Base-by-base conservation (phyloP, 2,888 invertebrate genomes). In the Odiellus spinosus region DNA sequence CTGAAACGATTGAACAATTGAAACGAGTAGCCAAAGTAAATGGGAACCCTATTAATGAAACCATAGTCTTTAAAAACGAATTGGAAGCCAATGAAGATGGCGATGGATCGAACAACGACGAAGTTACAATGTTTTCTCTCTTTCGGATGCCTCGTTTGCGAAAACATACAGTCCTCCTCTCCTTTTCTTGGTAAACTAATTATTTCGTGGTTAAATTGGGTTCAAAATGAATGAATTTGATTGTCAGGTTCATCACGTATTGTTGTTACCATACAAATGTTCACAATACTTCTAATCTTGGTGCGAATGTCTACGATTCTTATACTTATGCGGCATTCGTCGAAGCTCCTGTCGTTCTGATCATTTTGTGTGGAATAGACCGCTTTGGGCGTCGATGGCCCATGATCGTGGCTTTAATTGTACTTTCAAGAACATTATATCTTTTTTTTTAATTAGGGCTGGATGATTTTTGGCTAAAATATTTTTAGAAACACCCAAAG, bases 341-440 rank as follows among this genome's bases (percentile, higher is more conserved):
- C 4, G 55, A 55, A 42, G 42, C 54, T 12, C 55, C 53, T 3
- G 48, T 54, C 8, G 40, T 49, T 10, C 36, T 52, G 18, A 44
- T 55, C 3, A 50, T 55, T 19, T 33, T 54, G 14, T 53, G 54
- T 36, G 52, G 53, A 11, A 33, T 55, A n/a, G 55, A 55, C 19
- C 46, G 48, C 41, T 42, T 53, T 6, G 55, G 55, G 1, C 46
- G 55, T 20, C 41, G 51, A 14, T 54, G 51, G 55, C 55, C 55
- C 11, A 48, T 55, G 34, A 34, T 49, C 10, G 12, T 1, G 85
- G 86, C 64, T 85, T 15, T 17, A 36, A 10, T 17, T 36, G 38
- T 17, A 36, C n/a, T n/a, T n/a, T n/a, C n/a, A n/a, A n/a, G n/a
- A n/a, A n/a, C n/a, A n/a, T n/a, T n/a, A n/a, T n/a, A n/a, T n/a